Base-by-base conservation (phyloP, 2,113 vertebrate species). In the Oncorhynchus tshawytscha region DNA sequence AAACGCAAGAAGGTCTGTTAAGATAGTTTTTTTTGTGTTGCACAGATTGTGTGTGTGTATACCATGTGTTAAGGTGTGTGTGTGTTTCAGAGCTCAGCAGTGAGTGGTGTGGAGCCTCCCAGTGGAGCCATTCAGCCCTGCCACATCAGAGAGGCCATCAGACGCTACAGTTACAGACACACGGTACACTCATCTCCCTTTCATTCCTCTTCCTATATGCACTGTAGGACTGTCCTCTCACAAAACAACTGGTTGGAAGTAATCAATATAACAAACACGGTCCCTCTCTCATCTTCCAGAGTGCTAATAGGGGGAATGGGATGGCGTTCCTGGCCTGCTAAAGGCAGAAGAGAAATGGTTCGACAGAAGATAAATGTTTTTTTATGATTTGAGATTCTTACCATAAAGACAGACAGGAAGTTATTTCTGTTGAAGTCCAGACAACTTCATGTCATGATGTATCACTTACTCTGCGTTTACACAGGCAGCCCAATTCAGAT, bases 1-100 rank as follows among this genome's bases (percentile, higher is more conserved):
- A 69, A 69, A 69, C 67, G 67, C 29, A 69, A 69, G 67, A 69
- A 45, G 67, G 67, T 69, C 16, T 39, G 18, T 69, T 67, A 67
- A 31, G 4, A 25, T n/a, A 13, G 24, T 5, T 15, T 15, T 20
- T 31, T 11, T 15, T 24, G 11, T 64, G 9, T 29, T 67, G 27
- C 16, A 29, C 27, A 67, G 20, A 1, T 27, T 67, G 4, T 67
- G 27, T 67, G 65, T 67, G 13, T 67, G 31, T 68, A 7, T 31
- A 16, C 4, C 9, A 8, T 68, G 15, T 45, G 67, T n/a, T 15
- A 34, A 6, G 11, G 34, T 64, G 62, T 69, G 34, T 69, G 34
- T 69, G 34, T 45, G 67, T 69, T 69, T 31, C 67, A 69, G 67
- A 45, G 20, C 7, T 39, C 31, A 34, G 16, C 67, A 39, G 31